Conservation (phyloP, 2,113 vertebrate genomes). For the Herpetotheres cachinnans region DNA sequence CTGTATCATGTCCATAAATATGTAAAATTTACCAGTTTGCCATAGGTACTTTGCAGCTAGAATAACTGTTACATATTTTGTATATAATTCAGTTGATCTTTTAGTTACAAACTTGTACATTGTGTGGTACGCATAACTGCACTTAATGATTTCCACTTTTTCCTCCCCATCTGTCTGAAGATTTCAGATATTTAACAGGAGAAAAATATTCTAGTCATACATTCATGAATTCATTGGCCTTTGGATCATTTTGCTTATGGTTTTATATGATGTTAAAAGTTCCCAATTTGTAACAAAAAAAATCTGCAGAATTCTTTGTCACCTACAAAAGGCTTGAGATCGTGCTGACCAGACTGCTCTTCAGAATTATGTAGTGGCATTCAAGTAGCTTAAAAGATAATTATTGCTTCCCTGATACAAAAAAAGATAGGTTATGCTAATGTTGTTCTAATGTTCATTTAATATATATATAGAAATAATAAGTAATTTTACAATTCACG, state of each 20-base stretch:
- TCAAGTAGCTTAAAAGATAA: not conserved
- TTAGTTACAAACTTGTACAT: not conserved
- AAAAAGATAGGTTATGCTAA: not conserved
- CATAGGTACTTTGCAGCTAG: not conserved
- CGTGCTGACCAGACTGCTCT: not conserved
- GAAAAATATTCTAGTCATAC: not conserved
- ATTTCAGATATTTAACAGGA: not conserved
- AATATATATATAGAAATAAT: not conserved
- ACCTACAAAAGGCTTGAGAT: not conserved
- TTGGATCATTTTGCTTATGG: not conserved
- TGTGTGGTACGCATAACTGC: rapidly evolving
- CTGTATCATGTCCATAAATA: not conserved
- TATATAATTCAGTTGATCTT: not conserved
- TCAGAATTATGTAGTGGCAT: not conserved
- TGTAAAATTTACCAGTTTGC: not conserved
- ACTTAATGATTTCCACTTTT: not conserved
- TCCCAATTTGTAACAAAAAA: not conserved
- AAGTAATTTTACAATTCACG: not conserved
- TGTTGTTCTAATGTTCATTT: not conserved
- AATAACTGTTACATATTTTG: not conserved
- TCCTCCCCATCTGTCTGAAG: not conserved
- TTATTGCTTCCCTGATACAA: not conserved
- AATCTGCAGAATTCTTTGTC: not conserved
- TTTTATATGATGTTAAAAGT: not conserved
- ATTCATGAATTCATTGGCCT: not conserved